A percentile compares a stretch with the other conserved stretches of the same genome.
phyloP scores from a whole-genome alignment of 2,888 invertebrate species.

The Epistrophella euchroma region DNA sequence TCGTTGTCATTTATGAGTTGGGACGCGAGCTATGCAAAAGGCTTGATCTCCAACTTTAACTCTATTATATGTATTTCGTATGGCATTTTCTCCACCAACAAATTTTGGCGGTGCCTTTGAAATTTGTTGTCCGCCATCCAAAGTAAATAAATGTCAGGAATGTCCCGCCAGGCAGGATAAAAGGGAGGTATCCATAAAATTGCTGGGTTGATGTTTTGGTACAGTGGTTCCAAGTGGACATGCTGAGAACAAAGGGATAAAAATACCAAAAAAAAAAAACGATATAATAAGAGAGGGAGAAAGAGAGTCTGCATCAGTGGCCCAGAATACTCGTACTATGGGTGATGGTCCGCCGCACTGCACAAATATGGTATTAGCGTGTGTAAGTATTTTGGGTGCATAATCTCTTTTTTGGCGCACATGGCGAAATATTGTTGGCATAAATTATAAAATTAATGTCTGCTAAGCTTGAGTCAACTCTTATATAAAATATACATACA shows the following conservation, averaged over 20 bases:
- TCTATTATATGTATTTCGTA: not conserved
- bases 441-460: conserved; percentile 76
- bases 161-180: conserved; percentile 37
- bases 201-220: conserved; percentile 68
- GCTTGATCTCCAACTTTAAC: conserved; percentile 57
- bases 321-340: conserved; percentile 44
- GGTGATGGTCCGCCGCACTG: conserved; percentile 71
- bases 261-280: conserved; percentile 40
- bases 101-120: conserved; percentile 73
- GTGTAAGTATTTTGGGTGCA: conserved; percentile 72
- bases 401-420: conserved; percentile 76
- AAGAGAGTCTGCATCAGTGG: conserved; percentile 61
- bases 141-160: conserved; percentile 73
- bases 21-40: conserved; percentile 43
- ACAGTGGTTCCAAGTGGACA: conserved; percentile 71
- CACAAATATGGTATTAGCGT: conserved; percentile 74
- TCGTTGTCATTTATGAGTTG: conserved; percentile 9
- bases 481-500: conserved; percentile 5
- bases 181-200: conserved; percentile 43
- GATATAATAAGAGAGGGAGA: conserved; percentile 31
- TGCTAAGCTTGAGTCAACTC: conserved; percentile 75
- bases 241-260: conserved; percentile 71
- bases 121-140: conserved; percentile 74
- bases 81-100: conserved; percentile 46
- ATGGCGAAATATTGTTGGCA: conserved; percentile 76